These are phyloP conservation scores for Sebastes alutus DNA, from an alignment of 2,797 vertebrate species.

Conservation along the genomic window DNA sequence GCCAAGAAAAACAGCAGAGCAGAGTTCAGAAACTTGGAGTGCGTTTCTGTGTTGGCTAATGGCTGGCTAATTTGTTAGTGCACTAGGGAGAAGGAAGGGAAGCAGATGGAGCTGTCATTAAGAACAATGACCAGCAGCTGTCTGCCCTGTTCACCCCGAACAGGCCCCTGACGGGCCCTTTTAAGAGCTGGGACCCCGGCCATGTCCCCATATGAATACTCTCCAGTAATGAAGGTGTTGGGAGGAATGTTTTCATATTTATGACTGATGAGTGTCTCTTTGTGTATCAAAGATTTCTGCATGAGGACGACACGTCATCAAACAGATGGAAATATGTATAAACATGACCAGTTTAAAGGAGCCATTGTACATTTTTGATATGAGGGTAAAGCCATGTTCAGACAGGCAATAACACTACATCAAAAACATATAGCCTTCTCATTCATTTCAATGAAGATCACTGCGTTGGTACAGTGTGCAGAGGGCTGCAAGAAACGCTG, in stretches of 20 bases:
- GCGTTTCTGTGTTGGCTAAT: conserved; percentile 89
- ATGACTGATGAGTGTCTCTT: background rate
- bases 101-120: conserved; percentile 93
- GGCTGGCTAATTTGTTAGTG: conserved; percentile 89
- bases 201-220: conserved; percentile 24
- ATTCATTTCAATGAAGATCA: background rate
- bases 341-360: background rate
- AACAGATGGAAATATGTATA: background rate
- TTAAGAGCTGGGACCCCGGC: conserved; percentile 70
- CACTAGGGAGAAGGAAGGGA: conserved; percentile 81
- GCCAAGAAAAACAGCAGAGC: conserved; percentile 82
- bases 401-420: background rate
- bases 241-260: background rate
- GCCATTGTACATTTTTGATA: background rate
- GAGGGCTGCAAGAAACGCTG: background rate
- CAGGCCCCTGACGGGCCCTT: conserved; percentile 72
- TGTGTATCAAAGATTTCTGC: background rate
- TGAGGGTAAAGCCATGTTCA: background rate
- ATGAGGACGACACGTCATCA: background rate
- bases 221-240: background rate
- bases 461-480: background rate
- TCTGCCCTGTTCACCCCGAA: conserved; percentile 85
- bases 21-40: conserved; percentile 86
- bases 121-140: conserved; percentile 94
- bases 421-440: background rate